Evolutionary conservation across 2,888 invertebrate species (phyloP), one percentile per base, ranked within the genome.

Genomic region (Myopa testacea): DNA sequence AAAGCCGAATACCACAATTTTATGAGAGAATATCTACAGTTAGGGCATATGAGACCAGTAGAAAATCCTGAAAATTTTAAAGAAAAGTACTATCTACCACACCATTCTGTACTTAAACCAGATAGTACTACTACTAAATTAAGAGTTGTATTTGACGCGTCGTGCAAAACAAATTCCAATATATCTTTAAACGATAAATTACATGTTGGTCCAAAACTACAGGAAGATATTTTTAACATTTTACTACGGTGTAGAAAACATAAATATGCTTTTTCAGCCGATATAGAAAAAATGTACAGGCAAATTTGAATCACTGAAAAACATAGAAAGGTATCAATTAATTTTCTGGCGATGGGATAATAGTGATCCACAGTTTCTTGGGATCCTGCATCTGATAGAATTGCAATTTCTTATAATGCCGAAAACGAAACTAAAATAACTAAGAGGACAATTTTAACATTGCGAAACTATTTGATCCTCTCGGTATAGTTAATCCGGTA

Each of bases 371-470:
- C 34, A 62, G 16, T 71, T 68, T n/a, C 50, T 55, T 73, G 37
- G 75, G 60, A 69, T 8, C 72, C 58, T 34, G 52, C 63, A 4
- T 14, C 38, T 8, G 76, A 76, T 38, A 38, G 34, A n/a, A 52
- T 76, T 19, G 34, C 50, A 16, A 8, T 71, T 1, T 70, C 14
- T 34, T 77, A 63, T 40, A 77, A 58, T 10, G 26, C 34, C 40
- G 26, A 52, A 12, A 2, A 16, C 8, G 3, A 4, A 10, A 34
- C 34, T 3, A 55, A 50, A 50, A 63, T 63, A n/a, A 65, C 70
- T 7, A 74, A 78, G 55, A 5, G 75, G 4, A 55, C 34, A 26
- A 55, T 78, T 63, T 55, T 75, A 55, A 58, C 7, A 67, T 78
- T n/a, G 50, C 75, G 45, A 78, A 38, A 60, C 50, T 38, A n/a